Evolutionary conservation across 2,797 vertebrate species (phyloP), one percentile per base, ranked within the genome.

Genomic region (Hydrolagus colliei): DNA sequence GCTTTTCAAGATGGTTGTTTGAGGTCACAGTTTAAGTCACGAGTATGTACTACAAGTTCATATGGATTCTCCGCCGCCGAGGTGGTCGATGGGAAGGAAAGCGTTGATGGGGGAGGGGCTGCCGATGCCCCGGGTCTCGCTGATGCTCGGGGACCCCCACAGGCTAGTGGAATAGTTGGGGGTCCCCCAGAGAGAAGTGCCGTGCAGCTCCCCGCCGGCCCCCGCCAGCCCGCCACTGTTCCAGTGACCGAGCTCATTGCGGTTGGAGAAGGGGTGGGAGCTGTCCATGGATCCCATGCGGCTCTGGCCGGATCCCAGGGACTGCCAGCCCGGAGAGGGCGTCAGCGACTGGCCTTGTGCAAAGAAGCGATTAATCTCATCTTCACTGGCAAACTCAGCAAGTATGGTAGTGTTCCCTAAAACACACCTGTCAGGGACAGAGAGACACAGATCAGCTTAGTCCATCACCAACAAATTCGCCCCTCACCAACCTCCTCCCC

Each of bases 361-460:
- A 98, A 99, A 99, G 96, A 99, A 99, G 94, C 97, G 96, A 94
- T 95, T 99, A 90, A 99, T 98, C 96, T 99, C 98, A 96, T 99
- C 98, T 95, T 99, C 97, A 91, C 97, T 98, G 94, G 97, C 97
- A 93, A 99, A 97, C 93, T 99, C 97, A 89, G 97, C 97, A 91
- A 99, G 96, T 93, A 99, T 99, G 91, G 97, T 99, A 93, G 98
- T 99, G 96, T 99, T 99, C 95, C 98, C 98, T 95, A 99, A 95
- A 92, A 99, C 97, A 94, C 98, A 99, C 97, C 98, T 99, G 92
- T 27, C 87, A 88, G 78, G 88, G 20, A 86, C 78, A 11, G 32
- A 86, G 18, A 61, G 59, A n/a, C n/a, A 14, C 13, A n/a, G 13
- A 27, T 67, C 61, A 67, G 41, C 41, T 3, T 52, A 52, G 41